Evolutionary conservation across 2,113 vertebrate genomes (phyloP), one percentile per base, ranked within the genome.

Genomic region (Toxotes jaculatrix): DNA sequence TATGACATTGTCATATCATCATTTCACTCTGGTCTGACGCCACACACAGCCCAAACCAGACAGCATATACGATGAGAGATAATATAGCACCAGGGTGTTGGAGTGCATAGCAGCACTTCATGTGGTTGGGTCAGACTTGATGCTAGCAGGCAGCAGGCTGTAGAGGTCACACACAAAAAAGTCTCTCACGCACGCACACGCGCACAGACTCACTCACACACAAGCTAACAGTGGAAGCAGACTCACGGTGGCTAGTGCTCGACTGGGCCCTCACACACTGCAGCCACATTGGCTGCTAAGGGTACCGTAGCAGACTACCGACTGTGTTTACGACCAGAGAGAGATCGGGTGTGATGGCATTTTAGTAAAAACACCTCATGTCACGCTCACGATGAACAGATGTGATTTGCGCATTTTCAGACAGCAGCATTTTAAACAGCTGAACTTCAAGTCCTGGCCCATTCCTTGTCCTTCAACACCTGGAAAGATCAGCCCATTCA

Each of bases 31-130:
- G 79, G 79, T 82, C 74, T 76, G 84, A 91, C 47, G 10, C 63
- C 84, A 70, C 88, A 19, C 82, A 38, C 81, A 85, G 80, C 84
- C 90, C 94, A 87, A 93, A 93, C 91, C 93, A 92, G 93, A 95
- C 94, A 96, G 93, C 94, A 95, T 93, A 77, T 72, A 91, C 61
- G 70, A 88, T 80, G 94, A 94, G 89, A 92, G 94, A 92, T 84
- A 93, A n/a, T n/a, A n/a, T 95, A 96, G 96, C 95, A 97, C 96
- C 96, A 90, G 94, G 85, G 90, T 95, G 93, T 86, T 86, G 87
- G 93, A 94, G 94, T 95, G 92, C 91, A 93, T 86, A 90, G 94
- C 89, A 91, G 94, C 94, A 92, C 77, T 12, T 89, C 89, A 95
- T 91, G 65, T 88, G 88, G 73, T 94, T 86, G 92, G 93, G 95